Evolutionary conservation across 2,888 invertebrate species (phyloP), one percentile per base, ranked within the genome.

Genomic region (Tachina lurida): DNA sequence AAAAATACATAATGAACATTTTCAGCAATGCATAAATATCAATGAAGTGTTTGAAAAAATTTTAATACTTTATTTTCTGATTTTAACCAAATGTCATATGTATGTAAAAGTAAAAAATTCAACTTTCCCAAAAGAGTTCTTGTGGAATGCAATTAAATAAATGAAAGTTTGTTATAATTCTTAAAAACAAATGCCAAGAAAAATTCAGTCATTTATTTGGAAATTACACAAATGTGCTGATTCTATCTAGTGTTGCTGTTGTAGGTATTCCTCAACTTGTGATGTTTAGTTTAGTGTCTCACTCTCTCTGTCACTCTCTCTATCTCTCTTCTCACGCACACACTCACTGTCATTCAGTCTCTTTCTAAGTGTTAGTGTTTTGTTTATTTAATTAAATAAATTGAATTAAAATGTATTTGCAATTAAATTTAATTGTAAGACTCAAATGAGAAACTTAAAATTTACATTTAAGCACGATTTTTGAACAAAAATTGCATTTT

Each of bases 371-470:
- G 31, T 31, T 31, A n/a, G 8, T 62, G n/a, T 10, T 41, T 62
- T 54, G 13, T 77, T 77, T 65, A 70, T 82, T 78, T 86, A 82
- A 86, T 86, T 82, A 82, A 82, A 82, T 75, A 86, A 86, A 82
- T 79, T 82, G 74, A 86, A 86, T 86, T 84, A 68, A 71, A 77
- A 81, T 74, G 75, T 77, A 65, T 74, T 81, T 83, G 83, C 86
- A 87, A 86, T 87, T 87, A 87, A 86, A 86, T 84, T 84, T 87
- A 86, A 87, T 87, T 84, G 77, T 67, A 60, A 56, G 56, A 70
- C 82, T 82, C 47, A 63, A 70, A 82, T 76, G 39, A 82, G 70
- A 63, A 68, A 70, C 62, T 76, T 19, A 45, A 76, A 82, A 82
- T 82, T 68, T 75, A 82, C 82, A 76, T 82, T 82, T 82, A 47